phyloP scores from a whole-genome alignment of 1,140 invertebrate species.

The Dreissena rostriformis region DNA sequence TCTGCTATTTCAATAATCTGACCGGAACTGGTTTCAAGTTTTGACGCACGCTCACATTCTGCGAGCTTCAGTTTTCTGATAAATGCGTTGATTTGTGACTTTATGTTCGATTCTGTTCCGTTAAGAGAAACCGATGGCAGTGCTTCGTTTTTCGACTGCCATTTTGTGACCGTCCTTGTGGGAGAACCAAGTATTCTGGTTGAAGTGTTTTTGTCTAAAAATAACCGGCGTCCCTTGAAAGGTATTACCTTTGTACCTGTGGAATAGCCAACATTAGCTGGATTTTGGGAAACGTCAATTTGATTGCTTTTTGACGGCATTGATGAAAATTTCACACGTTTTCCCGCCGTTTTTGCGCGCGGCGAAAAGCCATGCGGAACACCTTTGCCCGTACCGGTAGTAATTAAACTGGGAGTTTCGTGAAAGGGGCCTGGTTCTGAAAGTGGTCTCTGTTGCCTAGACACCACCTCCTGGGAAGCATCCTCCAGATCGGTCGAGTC shows the following conservation, averaged over 20 bases:
- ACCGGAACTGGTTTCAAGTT: background rate
- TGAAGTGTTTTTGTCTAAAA: conserved; percentile 12
- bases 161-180: background rate
- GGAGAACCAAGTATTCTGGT: conserved; percentile 19
- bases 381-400: conserved; percentile 43
- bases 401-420: conserved; percentile 25
- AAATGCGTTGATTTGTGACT: conserved; percentile 46
- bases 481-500: background rate
- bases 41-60: conserved; percentile 15
- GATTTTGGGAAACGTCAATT: background rate
- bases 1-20: background rate
- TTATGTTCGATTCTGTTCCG: conserved; percentile 27
- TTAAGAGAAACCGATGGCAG: background rate
- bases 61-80: conserved; percentile 34
- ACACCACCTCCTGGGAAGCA: background rate
- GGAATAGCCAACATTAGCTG: background rate
- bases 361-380: conserved; percentile 13
- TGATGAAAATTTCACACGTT: conserved; percentile 44
- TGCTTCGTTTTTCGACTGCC: background rate
- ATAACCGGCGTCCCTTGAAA: conserved; percentile 18
- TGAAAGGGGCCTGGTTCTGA: background rate
- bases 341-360: conserved; percentile 37
- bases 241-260: background rate
- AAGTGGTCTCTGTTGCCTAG: background rate
- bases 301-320: conserved; percentile 3